A percentile compares a stretch with the other conserved stretches of the same genome.
Evolutionary conservation across 2,797 vertebrate genomes (phyloP).

Genomic region (Mionectes olivaceus): DNA sequence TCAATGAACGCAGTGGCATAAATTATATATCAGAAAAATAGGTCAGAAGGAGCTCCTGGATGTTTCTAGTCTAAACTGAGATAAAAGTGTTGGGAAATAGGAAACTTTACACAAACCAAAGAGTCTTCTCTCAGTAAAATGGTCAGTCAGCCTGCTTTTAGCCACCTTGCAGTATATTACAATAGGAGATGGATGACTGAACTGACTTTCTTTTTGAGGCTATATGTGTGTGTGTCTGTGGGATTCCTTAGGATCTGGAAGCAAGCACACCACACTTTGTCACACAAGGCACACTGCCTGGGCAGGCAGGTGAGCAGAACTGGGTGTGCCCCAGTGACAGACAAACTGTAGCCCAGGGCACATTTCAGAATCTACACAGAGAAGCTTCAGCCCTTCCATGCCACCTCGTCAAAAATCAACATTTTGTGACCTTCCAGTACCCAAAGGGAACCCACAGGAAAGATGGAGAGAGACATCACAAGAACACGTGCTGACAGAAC

Average conservation of each 20-base stretch:
- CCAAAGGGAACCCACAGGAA: neutral
- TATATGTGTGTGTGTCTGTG: neutral
- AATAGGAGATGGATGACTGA: neutral
- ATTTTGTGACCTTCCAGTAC: neutral
- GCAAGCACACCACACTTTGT: neutral
- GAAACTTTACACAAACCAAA: neutral
- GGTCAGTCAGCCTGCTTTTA: neutral
- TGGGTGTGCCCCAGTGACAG: neutral
- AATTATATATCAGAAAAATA: neutral
- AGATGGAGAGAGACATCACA: neutral
- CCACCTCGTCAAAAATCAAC: neutral
- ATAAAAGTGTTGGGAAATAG: neutral
- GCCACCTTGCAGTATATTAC: neutral
- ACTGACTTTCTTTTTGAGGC: neutral
- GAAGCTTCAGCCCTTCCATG: neutral
- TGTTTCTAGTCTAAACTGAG: neutral
- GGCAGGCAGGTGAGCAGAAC: neutral
- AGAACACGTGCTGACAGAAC: neutral
- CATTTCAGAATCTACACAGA: neutral
- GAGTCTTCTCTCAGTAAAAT: neutral
- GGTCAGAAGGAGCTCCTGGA: neutral
- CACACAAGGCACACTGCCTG: neutral
- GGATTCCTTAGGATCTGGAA: neutral
- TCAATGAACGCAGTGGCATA: neutral
- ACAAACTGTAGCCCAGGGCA: neutral